These are phyloP conservation scores for Chorisops tibialis DNA, from an alignment of 2,888 invertebrate genomes.

Conservation along the genomic window DNA sequence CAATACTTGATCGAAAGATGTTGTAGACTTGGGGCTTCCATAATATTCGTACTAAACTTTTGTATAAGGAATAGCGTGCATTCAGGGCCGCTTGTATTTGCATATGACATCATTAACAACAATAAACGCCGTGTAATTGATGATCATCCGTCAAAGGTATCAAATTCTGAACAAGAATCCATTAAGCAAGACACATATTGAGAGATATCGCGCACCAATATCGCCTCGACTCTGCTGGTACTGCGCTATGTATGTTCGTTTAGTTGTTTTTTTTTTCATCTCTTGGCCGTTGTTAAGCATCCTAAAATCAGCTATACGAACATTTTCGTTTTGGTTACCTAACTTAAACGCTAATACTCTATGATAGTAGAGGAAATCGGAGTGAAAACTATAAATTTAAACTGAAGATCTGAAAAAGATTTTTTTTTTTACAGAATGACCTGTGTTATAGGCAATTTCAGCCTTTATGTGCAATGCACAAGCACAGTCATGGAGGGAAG, in stretches of 20 bases:
- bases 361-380: too few relatives aligned
- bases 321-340: too few relatives aligned
- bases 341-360: too few relatives aligned
- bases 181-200: slow-evolving; percentile 40
- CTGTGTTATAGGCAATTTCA: too few relatives aligned
- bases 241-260: background rate
- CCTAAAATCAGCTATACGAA: too few relatives aligned
- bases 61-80: slow-evolving; percentile 3
- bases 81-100: slow-evolving; percentile 23
- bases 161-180: slow-evolving; percentile 39
- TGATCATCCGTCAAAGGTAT: slow-evolving; percentile 37
- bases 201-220: slow-evolving; percentile 35
- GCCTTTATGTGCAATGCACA: too few relatives aligned
- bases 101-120: slow-evolving; percentile 38
- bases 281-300: too few relatives aligned
- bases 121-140: slow-evolving; percentile 37
- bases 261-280: too few relatives aligned
- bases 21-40: background rate
- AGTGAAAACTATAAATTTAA: too few relatives aligned
- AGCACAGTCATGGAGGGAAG: too few relatives aligned
- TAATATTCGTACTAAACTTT: background rate
- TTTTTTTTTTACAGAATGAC: too few relatives aligned
- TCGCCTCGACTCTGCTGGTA: slow-evolving; percentile 3
- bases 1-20: background rate
- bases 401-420: too few relatives aligned